Conservation (phyloP, 2,797 vertebrate species). For the Tamandua tetradactyla region DNA sequence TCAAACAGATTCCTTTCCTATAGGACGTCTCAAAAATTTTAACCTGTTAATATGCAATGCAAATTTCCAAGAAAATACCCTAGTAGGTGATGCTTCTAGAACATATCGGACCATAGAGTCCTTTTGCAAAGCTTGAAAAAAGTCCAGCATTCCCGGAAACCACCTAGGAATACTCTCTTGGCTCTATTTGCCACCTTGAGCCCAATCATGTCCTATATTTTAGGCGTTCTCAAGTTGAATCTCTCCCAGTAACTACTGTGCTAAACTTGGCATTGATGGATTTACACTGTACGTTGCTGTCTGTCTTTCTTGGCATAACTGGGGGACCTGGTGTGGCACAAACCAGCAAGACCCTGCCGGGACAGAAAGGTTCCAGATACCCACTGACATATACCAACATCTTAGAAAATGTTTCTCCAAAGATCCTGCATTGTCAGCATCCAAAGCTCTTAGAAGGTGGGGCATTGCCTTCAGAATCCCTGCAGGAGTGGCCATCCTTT, state of each 20-base stretch:
- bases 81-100: neutral
- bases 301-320: neutral
- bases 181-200: too few species aligned
- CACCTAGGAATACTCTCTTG: accelerated
- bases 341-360: neutral
- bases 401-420: neutral
- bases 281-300: neutral
- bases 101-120: neutral
- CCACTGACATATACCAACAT: neutral
- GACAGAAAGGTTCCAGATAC: neutral
- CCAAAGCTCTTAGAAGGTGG: neutral
- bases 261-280: too few species aligned
- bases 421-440: neutral
- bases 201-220: too few species aligned
- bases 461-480: accelerated
- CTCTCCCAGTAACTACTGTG: neutral
- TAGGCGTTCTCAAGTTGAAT: neutral
- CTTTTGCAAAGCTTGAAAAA: neutral
- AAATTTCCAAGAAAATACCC: neutral
- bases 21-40: too few species aligned
- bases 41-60: accelerated
- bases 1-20: too few species aligned
- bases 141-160: accelerated
- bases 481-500: neutral
- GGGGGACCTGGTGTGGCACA: accelerated